Percentiles rank a stretch among this genome's conserved stretches.
phyloP scores from a whole-genome alignment of 1,140 invertebrate genomes.

The Cyclina sinensis region DNA sequence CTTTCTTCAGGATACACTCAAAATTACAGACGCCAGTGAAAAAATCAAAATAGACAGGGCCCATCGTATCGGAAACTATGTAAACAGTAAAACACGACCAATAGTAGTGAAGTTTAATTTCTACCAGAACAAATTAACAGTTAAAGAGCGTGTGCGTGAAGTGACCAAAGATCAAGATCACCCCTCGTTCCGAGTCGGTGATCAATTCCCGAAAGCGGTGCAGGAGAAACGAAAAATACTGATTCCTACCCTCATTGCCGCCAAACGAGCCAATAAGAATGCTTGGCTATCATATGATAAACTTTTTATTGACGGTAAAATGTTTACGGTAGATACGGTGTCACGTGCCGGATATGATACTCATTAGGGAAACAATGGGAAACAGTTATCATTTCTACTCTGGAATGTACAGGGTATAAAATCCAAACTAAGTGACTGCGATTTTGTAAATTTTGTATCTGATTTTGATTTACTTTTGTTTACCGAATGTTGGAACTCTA shows the following conservation, averaged over 20 bases:
- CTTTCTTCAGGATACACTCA: not conserved
- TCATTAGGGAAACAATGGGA: not conserved
- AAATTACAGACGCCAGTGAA: not conserved
- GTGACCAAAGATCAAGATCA: not conserved
- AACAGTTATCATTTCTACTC: conserved; percentile 10
- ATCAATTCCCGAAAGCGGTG: conserved; percentile 5
- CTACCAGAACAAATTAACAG: not conserved
- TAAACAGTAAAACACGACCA: not conserved
- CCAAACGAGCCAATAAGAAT: not conserved
- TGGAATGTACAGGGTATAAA: conserved; percentile 41
- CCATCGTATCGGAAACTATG: not conserved
- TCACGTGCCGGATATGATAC: not conserved
- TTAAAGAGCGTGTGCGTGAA: not conserved
- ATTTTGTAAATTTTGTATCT: conserved; percentile 35
- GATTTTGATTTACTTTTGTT: conserved; percentile 37
- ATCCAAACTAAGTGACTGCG: conserved; percentile 39
- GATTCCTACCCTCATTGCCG: not conserved
- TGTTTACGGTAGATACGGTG: not conserved
- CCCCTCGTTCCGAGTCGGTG: not conserved
- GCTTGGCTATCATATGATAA: conserved; percentile 20
- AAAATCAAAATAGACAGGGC: not conserved
- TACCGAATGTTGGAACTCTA: too few species aligned
- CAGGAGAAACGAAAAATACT: conserved; percentile 23
- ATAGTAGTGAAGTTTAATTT: conserved; percentile 48
- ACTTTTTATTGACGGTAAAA: conserved; percentile 18